Evolutionary conservation across 2,797 vertebrate genomes (phyloP).

Genomic region (Eleutherodactylus coqui): DNA sequence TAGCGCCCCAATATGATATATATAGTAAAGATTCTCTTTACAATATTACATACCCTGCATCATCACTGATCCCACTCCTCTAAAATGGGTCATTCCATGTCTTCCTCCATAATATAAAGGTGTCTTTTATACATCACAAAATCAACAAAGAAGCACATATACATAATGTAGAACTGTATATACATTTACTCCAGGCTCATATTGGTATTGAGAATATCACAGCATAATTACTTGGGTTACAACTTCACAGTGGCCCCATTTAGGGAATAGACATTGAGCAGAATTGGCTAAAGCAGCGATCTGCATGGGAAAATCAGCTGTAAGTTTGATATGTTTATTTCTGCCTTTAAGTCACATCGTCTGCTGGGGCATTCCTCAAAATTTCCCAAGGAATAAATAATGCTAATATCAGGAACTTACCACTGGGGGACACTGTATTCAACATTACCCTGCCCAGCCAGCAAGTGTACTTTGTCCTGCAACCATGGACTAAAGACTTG

Average conservation of each 20-base stretch:
- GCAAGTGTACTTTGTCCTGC: background rate
- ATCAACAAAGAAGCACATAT: background rate
- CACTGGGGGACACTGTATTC: constrained; percentile 47
- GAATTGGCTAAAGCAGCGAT: background rate
- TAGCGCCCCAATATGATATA: no score
- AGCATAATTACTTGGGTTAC: background rate
- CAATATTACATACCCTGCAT: no score
- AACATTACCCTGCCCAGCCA: constrained; percentile 4
- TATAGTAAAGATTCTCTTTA: background rate
- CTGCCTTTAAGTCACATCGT: constrained; percentile 25
- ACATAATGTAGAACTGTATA: background rate
- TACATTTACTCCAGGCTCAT: background rate
- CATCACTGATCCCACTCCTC: background rate
- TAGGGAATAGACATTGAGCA: background rate
- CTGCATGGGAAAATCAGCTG: constrained; percentile 29
- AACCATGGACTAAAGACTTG: background rate
- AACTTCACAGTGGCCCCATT: background rate
- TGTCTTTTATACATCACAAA: background rate
- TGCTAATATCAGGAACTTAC: constrained; percentile 36
- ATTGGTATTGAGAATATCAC: background rate
- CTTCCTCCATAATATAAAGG: no score
- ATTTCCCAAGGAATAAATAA: constrained; percentile 34
- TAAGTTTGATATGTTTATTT: constrained; percentile 34
- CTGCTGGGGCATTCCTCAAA: constrained; percentile 18
- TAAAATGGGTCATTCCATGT: background rate